phyloP scores from a whole-genome alignment of 2,888 invertebrate genomes.

The Poecilus cupreus region DNA sequence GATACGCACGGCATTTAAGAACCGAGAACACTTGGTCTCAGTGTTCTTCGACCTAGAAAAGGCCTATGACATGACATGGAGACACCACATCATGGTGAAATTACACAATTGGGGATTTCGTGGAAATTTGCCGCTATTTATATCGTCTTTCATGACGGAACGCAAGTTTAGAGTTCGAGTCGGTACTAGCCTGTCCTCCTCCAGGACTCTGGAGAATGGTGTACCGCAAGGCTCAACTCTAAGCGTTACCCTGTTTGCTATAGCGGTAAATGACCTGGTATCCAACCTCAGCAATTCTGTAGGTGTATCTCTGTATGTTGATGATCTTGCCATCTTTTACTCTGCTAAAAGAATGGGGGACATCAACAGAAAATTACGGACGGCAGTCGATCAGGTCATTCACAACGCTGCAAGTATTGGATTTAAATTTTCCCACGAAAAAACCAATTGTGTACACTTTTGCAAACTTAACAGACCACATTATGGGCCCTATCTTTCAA shows the following conservation, averaged over 20 bases:
- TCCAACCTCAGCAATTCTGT: neutral
- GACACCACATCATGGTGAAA: conserved; percentile 56
- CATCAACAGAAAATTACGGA: neutral
- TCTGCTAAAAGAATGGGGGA: neutral
- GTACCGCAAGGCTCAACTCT: neutral
- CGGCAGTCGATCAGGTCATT: neutral
- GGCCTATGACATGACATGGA: conserved; percentile 61
- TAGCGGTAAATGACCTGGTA: neutral
- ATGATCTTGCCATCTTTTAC: conserved; percentile 16
- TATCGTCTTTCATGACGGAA: no score
- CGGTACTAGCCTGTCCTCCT: neutral
- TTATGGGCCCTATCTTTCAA: neutral
- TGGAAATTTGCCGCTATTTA: neutral
- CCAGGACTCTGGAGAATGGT: neutral
- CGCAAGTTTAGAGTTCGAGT: neutral
- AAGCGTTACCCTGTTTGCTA: neutral
- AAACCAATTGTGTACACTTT: neutral
- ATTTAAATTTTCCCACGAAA: neutral
- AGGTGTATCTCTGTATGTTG: conserved; percentile 1
- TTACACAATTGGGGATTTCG: conserved; percentile 45
- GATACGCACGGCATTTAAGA: conserved; percentile 55
- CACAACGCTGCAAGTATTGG: neutral
- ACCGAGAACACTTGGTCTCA: conserved; percentile 58
- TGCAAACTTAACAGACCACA: neutral
- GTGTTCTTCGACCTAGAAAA: conserved; percentile 61